These are phyloP conservation scores for Reticulitermes speratus DNA, from an alignment of 1,140 invertebrate genomes.

Conservation along the genomic window DNA sequence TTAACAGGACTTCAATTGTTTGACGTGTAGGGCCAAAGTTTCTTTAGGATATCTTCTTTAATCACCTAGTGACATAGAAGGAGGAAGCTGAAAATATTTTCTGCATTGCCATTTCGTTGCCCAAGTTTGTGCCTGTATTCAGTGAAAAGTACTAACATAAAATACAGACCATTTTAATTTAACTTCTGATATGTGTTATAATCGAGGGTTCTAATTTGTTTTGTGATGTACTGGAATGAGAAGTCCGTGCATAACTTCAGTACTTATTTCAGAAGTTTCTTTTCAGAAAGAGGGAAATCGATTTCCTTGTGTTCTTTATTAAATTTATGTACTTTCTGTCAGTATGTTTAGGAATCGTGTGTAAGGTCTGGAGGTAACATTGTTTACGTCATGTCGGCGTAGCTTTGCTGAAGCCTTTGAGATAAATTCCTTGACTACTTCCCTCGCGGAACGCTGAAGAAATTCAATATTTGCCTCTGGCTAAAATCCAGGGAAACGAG, in stretches of 20 bases:
- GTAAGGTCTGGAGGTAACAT: conserved; percentile 4
- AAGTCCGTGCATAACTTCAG: background rate
- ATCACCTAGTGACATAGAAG: too few species aligned
- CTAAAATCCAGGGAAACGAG: conserved; percentile 5
- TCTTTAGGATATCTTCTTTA: too few species aligned
- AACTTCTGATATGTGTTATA: background rate
- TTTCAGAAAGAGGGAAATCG: background rate
- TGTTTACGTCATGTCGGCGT: background rate
- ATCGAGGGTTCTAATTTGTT: background rate
- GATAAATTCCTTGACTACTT: conserved; percentile 16
- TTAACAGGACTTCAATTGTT: too few species aligned
- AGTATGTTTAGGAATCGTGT: background rate
- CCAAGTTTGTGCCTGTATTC: too few species aligned
- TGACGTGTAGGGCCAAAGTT: too few species aligned
- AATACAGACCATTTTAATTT: too few species aligned
- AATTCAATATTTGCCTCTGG: conserved; percentile 18
- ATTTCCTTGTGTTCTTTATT: background rate
- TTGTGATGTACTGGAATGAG: background rate
- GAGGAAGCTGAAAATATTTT: too few species aligned
- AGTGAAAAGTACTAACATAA: too few species aligned
- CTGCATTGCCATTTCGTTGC: too few species aligned
- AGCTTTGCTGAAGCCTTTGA: conserved; percentile 5
- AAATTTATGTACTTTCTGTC: conserved; percentile 5
- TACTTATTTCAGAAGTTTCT: background rate
- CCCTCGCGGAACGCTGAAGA: background rate